Base-by-base conservation (phyloP, 2,888 invertebrate genomes). In the Mesorhabditis sp. region DNA sequence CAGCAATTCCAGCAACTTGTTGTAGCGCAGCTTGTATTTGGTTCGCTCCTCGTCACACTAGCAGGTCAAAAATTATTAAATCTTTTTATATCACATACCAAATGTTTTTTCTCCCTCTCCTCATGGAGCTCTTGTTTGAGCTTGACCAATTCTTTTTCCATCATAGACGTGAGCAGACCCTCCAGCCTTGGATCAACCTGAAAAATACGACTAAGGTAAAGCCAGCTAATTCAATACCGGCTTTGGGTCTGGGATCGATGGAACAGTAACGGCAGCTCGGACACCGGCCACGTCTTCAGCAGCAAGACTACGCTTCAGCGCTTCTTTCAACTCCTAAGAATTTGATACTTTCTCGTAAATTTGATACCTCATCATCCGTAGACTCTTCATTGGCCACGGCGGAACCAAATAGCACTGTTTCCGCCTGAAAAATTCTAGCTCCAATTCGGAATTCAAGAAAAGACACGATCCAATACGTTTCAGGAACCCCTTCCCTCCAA, bases 1-100 rank as follows among this genome's bases (percentile, higher is more conserved):
- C 41, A 70, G 45, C 43, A 70, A 61, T 44, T 67, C 67, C 5
- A 70, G 42, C n/a, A 70, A 7, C 44, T 67, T 67, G 42, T 50
- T 64, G 61, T 70, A 70, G 7, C 65, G 41, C 4, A 50, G n/a
- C 44, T 67, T 67, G 65, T 67, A 67, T 28, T 28, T 28, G 28
- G 28, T 28, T 28, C 28, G 28, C 28, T 28, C 28, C 28, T 28
- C 28, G 28, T 28, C 28, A 28, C 28, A 28, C 28, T 28, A 28
- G 28, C 28, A 28, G 28, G 28, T 28, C 28, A 28, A 28, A 28
- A 28, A 28, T 28, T 28, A 28, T 28, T 28, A 28, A 28, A 28
- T 28, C 28, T 28, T 28, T 28, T 28, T 28, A 28, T 28, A 28
- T 28, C 28, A 28, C 28, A 28, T 28, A 28, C 28, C 28, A 28